A percentile compares a stretch with the other conserved stretches of the same genome.
These are phyloP conservation scores for Aproaerema taeniolella DNA, from an alignment of 2,888 invertebrate species.

Conservation along the genomic window DNA sequence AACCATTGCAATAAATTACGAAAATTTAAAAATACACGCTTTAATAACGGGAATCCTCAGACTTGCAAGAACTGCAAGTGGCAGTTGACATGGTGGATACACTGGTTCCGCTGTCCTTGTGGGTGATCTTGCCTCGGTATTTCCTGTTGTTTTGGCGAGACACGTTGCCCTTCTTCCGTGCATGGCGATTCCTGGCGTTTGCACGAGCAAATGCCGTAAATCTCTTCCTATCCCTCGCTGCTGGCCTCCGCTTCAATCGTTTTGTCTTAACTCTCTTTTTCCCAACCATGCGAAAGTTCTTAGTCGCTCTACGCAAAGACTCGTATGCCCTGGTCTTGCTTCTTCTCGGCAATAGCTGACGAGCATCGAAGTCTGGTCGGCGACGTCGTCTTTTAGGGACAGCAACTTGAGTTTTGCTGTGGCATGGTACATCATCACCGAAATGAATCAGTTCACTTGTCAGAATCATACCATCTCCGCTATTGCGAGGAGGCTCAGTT, in stretches of 20 bases:
- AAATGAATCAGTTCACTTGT: neutral
- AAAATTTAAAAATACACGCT: too few species aligned
- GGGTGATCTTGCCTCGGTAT: neutral
- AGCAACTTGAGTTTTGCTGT: slow-evolving; percentile 2
- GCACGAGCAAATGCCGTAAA: neutral
- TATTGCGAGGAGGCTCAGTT: neutral
- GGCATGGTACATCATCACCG: neutral
- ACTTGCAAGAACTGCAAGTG: slow-evolving; percentile 1
- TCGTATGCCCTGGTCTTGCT: slow-evolving; percentile 33
- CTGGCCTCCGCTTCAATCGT: neutral
- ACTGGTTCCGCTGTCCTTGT: neutral
- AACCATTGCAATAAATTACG: too few species aligned
- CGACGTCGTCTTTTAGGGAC: neutral
- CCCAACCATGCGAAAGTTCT: neutral
- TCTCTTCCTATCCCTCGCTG: neutral
- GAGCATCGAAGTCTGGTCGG: slow-evolving; percentile 2
- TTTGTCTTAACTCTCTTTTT: neutral
- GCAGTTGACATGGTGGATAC: neutral
- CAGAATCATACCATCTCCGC: neutral
- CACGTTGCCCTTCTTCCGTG: too few species aligned
- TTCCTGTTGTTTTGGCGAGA: too few species aligned
- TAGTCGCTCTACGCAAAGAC: slow-evolving; percentile 20
- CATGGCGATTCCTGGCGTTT: neutral
- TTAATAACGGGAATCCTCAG: too few species aligned
- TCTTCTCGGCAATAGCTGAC: slow-evolving; percentile 26